These are phyloP conservation scores for Myiopsitta monachus DNA, from an alignment of 2,113 vertebrate species.

Conservation along the genomic window DNA sequence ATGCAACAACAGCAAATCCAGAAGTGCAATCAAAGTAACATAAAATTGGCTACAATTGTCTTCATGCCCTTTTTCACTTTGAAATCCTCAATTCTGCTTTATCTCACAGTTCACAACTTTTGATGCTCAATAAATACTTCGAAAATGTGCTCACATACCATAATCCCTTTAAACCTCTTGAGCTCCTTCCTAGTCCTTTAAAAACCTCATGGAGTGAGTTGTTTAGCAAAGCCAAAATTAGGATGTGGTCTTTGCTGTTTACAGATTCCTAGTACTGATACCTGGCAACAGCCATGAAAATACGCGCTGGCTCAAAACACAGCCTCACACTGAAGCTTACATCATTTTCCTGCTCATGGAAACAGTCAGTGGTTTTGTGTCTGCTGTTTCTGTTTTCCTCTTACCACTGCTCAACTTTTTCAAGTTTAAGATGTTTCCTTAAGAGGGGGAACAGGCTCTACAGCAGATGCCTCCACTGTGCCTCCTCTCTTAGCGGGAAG, in stretches of 20 bases:
- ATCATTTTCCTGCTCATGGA: not conserved
- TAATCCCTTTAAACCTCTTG: not conserved
- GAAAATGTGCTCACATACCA: rapidly evolving
- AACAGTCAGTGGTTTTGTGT: not conserved
- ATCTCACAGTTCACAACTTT: not conserved
- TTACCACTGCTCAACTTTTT: not conserved
- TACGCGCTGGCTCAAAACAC: not conserved
- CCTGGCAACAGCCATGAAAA: not conserved
- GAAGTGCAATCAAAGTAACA: not conserved
- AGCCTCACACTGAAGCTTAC: not conserved
- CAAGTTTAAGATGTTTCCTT: not conserved
- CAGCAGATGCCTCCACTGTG: not conserved
- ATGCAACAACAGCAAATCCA: not conserved
- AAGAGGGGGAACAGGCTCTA: not conserved
- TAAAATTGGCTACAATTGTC: not conserved
- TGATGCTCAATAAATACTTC: not conserved
- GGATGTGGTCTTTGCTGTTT: not conserved
- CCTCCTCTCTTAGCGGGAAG: not conserved
- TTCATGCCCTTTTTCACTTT: not conserved
- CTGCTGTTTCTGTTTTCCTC: not conserved
- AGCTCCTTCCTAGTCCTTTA: not conserved
- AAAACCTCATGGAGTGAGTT: not conserved
- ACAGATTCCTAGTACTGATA: not conserved
- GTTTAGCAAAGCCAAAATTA: not conserved
- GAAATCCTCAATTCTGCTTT: not conserved